Evolutionary conservation across 2,888 invertebrate genomes (phyloP), one percentile per base, ranked within the genome.

Genomic region (Brachypalpus laphriformis): DNA sequence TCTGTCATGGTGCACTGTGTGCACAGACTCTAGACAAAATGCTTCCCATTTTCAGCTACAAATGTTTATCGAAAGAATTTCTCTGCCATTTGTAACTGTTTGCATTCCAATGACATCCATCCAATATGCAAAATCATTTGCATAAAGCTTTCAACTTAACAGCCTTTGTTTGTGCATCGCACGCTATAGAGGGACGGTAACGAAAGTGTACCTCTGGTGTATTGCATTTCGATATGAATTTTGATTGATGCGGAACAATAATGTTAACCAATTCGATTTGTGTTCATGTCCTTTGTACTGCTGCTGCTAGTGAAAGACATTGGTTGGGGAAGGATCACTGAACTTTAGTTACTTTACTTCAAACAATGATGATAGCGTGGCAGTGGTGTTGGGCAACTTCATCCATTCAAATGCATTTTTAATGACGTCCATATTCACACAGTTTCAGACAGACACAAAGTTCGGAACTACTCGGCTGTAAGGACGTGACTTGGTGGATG

Each of bases 381-480:
- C 22, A 16, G 1, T 18, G 6, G 11, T 11, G 18, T 0, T 8
- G 56, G 37, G 22, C 2, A 22, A 18, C 18, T 47, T 61, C 42
- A 45, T 31, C 68, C 22, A 22, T 68, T 77, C 59, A 70, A 70
- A 77, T 77, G 68, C 77, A 77, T 70, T 77, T 77, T 77, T 77
- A 77, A 77, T 77, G 61, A 54, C 61, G 20, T 18, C 40, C 59
- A 59, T 61, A 68, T 49, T 49, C 31, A 22, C 51, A 20, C 14
- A 14, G 8, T 18, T 1, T 22, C 14, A 3, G 34, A 37, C 45
- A 51, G n/a, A 5, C 16, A 9, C 25, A 49, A 18, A 45, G 42
- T 70, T 37, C 14, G 4, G n/a, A 72, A 61, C 18, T 74, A 63
- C 31, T 49, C 34, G 25, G 28, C 34, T 45, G 11, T 45, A 5